Conservation (phyloP, 2,113 vertebrate genomes). For the Mobula birostris region DNA sequence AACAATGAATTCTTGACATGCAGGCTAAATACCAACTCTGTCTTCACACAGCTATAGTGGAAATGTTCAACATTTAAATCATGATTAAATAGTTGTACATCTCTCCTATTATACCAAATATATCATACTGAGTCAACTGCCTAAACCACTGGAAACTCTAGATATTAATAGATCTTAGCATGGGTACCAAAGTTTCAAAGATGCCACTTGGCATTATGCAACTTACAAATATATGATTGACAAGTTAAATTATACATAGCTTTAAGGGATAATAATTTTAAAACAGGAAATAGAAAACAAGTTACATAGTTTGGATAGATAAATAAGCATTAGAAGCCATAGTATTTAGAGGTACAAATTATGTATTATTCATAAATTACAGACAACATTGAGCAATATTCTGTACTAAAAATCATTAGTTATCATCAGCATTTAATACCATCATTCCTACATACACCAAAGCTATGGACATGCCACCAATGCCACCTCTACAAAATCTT, state of each 20-base stretch:
- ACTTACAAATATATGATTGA: neutral
- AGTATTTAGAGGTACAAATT: neutral
- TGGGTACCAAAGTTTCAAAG: neutral
- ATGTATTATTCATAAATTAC: slow-evolving; percentile 14
- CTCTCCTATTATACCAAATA: neutral
- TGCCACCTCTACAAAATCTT: too few relatives aligned
- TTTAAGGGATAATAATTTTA: neutral
- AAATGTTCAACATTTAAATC: neutral
- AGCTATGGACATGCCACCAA: too few relatives aligned
- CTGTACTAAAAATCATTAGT: neutral
- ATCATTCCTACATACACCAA: too few relatives aligned
- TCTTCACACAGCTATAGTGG: neutral
- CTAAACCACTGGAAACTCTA: neutral
- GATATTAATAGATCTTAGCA: neutral
- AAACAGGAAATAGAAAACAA: neutral
- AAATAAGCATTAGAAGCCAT: neutral
- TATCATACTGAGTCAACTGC: neutral
- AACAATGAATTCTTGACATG: neutral
- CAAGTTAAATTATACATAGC: neutral
- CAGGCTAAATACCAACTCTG: neutral
- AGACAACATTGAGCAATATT: neutral
- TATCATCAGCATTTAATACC: too few relatives aligned
- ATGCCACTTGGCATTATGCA: neutral
- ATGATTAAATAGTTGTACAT: neutral
- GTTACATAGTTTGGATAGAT: neutral